Conservation (phyloP, 2,888 invertebrate genomes). For the Ferdinandea cuprea region DNA sequence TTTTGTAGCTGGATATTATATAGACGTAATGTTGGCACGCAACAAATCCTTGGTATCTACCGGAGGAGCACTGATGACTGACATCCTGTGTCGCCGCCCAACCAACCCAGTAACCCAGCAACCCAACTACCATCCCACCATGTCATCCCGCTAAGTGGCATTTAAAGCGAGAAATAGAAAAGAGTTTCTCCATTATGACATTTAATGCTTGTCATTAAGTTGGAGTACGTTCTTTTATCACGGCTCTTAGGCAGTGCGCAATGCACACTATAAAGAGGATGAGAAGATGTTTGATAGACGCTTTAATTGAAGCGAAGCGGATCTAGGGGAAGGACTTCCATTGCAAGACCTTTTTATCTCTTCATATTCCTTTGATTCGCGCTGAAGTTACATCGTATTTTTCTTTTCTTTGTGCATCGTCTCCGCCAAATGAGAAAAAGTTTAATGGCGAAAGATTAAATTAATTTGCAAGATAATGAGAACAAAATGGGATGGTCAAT, state of each 20-base stretch:
- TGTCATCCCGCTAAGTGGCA: constrained; percentile 59
- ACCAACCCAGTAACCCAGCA: too few relatives aligned
- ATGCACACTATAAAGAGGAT: constrained; percentile 9
- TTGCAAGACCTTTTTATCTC: constrained; percentile 20
- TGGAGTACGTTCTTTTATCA: constrained; percentile 65
- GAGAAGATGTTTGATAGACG: constrained; percentile 29
- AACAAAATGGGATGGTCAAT: neutral
- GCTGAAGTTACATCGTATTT: neutral
- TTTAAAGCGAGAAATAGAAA: constrained; percentile 62
- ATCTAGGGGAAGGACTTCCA: constrained; percentile 13
- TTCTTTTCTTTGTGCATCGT: constrained; percentile 6
- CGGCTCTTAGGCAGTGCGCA: constrained; percentile 35
- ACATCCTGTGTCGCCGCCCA: constrained; percentile 3
- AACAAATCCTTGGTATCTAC: neutral
- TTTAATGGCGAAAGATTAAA: constrained; percentile 39
- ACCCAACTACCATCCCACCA: constrained; percentile 9
- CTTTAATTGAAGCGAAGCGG: constrained; percentile 31
- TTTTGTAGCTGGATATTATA: neutral
- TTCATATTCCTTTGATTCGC: constrained; percentile 34
- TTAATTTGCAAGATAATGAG: constrained; percentile 36
- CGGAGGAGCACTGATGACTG: neutral
- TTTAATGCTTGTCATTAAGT: constrained; percentile 62
- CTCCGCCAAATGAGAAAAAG: constrained; percentile 49
- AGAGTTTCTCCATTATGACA: constrained; percentile 60
- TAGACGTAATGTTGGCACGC: neutral